These are phyloP conservation scores for Nycticryphes semicollaris DNA, from an alignment of 2,113 vertebrate genomes.

Conservation along the genomic window DNA sequence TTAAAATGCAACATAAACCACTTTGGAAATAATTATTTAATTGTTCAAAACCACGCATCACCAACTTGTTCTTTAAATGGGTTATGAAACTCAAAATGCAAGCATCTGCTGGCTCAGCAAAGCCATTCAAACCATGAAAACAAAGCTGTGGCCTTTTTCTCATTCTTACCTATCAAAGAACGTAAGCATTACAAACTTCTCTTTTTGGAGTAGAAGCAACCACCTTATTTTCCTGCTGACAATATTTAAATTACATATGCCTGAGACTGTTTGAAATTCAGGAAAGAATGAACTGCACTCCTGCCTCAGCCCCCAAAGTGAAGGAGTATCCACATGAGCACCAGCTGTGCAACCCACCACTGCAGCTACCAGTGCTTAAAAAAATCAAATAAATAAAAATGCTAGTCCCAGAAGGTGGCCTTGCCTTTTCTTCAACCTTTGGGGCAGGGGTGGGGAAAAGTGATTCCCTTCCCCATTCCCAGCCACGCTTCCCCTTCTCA, in stretches of 20 bases:
- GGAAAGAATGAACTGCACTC: not conserved
- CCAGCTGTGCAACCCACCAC: not conserved
- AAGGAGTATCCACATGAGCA: accelerated
- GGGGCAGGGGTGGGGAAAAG: not conserved
- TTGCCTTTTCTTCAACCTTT: not conserved
- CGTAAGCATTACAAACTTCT: not conserved
- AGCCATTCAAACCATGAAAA: not conserved
- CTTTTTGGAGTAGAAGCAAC: not conserved
- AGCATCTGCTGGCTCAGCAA: conserved; percentile 12
- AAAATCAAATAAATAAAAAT: not conserved
- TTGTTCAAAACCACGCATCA: not conserved
- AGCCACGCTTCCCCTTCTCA: not conserved
- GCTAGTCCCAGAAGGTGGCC: not conserved
- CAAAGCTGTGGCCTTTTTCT: not conserved
- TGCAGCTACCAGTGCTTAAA: not conserved
- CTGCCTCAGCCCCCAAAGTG: not conserved
- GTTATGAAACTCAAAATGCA: not conserved
- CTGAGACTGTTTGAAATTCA: not conserved
- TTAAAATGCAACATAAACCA: not conserved
- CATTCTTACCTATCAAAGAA: not conserved
- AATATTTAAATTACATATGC: not conserved
- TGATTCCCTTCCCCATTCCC: not conserved
- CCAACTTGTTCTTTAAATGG: not conserved
- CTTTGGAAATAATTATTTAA: not conserved
- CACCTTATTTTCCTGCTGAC: not conserved